A percentile compares a stretch with the other conserved stretches of the same genome.
Evolutionary conservation across 2,797 vertebrate species (phyloP).

Genomic region (Sebastes matsubarae): DNA sequence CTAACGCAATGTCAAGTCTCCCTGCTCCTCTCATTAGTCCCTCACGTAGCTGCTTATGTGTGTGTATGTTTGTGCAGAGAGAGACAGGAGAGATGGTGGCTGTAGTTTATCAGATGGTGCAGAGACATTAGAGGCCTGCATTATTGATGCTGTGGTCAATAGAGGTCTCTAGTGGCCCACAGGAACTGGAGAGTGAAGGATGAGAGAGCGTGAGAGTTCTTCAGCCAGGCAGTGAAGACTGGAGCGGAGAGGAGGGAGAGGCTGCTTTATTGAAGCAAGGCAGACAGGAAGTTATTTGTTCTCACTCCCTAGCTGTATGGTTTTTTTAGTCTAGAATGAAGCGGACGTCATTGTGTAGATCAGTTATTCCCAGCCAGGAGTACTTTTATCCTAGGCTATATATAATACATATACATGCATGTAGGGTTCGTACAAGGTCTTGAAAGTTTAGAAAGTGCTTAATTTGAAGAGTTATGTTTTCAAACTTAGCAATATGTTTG

Average conservation of each 20-base stretch:
- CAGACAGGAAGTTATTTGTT: conserved; percentile 28
- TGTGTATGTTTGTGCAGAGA: conserved; percentile 18
- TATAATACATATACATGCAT: not conserved
- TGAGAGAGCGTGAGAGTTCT: conserved; percentile 56
- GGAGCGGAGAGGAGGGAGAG: conserved; percentile 42
- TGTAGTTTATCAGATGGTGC: conserved; percentile 78
- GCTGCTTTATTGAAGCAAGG: conserved; percentile 40
- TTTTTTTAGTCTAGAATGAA: conserved; percentile 12
- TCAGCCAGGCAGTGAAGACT: conserved; percentile 25
- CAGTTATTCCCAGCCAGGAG: not conserved
- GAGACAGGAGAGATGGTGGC: conserved; percentile 56
- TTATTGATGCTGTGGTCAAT: conserved; percentile 84
- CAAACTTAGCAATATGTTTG: not conserved
- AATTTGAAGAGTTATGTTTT: no score
- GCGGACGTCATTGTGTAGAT: not conserved
- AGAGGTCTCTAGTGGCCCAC: conserved; percentile 79
- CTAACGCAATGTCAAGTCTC: conserved; percentile 68
- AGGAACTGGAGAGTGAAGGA: conserved; percentile 73
- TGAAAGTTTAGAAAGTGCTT: not conserved
- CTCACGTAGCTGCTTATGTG: conserved; percentile 43
- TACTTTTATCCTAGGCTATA: not conserved
- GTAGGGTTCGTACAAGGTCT: not conserved
- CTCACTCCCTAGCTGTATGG: not conserved
- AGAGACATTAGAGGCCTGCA: conserved; percentile 81
- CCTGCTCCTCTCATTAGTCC: conserved; percentile 71